Evolutionary conservation across 35 echinoderm and acorn worm genomes (phyloP).

Genomic region (Stichopus chloronotus): DNA sequence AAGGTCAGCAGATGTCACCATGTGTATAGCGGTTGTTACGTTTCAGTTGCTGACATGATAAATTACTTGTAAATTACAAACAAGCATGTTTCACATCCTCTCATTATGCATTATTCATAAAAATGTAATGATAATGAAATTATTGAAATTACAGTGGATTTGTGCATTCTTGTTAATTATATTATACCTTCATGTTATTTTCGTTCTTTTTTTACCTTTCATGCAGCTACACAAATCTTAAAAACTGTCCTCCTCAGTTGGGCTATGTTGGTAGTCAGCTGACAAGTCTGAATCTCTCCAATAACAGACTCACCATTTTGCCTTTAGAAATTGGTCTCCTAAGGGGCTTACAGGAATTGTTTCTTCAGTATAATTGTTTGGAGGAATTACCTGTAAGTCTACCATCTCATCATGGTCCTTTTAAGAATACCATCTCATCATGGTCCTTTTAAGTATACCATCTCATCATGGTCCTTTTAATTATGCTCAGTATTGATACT

Average conservation of each 20-base stretch:
- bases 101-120: no score
- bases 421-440: no score
- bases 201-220: background rate
- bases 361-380: constrained; percentile 99
- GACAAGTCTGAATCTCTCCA: constrained; percentile 88
- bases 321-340: constrained; percentile 89
- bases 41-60: no score
- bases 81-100: no score
- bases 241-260: constrained; percentile 78
- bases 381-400: constrained; percentile 87
- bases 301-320: constrained; percentile 75
- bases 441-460: no score
- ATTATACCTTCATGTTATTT: background rate
- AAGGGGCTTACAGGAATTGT: constrained; percentile 88
- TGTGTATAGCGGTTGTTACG: no score
- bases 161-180: background rate
- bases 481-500: no score
- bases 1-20: no score
- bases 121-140: no score
- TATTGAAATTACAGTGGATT: background rate
- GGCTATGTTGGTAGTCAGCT: constrained; percentile 93
- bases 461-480: no score
- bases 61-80: no score
- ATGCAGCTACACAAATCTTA: constrained; percentile 88
- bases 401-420: background rate